These are phyloP conservation scores for Argynnis bischoffii DNA, from an alignment of 2,888 invertebrate species.

Conservation along the genomic window DNA sequence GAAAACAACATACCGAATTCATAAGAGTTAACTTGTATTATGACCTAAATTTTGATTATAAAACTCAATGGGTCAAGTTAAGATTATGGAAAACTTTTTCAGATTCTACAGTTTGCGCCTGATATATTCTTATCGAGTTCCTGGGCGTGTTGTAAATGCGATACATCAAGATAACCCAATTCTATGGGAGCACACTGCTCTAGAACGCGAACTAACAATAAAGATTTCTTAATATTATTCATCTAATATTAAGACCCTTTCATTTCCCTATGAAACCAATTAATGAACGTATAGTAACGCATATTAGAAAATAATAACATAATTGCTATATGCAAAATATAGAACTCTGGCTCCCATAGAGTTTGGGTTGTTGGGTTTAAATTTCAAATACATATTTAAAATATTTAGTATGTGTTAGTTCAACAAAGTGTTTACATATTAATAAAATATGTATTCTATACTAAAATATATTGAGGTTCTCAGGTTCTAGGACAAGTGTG, in stretches of 20 bases:
- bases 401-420: no score
- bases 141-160: conserved; percentile 54
- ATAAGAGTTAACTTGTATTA: not conserved
- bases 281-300: not conserved
- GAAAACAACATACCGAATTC: not conserved
- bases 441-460: not conserved
- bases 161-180: conserved; percentile 80
- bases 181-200: conserved; percentile 60
- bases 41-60: not conserved
- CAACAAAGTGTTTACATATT: no score
- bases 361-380: no score
- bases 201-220: conserved; percentile 43
- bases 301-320: no score
- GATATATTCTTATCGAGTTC: conserved; percentile 49
- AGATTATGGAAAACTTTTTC: not conserved
- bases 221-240: conserved; percentile 46
- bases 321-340: no score
- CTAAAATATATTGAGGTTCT: not conserved
- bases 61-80: not conserved
- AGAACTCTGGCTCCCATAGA: no score
- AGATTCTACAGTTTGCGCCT: conserved; percentile 32
- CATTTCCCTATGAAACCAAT: not conserved
- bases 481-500: conserved; percentile 78
- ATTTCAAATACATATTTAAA: no score
- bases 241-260: not conserved